Evolutionary conservation across 2,797 vertebrate genomes (phyloP).

Genomic region (Lepus oiostolus): DNA sequence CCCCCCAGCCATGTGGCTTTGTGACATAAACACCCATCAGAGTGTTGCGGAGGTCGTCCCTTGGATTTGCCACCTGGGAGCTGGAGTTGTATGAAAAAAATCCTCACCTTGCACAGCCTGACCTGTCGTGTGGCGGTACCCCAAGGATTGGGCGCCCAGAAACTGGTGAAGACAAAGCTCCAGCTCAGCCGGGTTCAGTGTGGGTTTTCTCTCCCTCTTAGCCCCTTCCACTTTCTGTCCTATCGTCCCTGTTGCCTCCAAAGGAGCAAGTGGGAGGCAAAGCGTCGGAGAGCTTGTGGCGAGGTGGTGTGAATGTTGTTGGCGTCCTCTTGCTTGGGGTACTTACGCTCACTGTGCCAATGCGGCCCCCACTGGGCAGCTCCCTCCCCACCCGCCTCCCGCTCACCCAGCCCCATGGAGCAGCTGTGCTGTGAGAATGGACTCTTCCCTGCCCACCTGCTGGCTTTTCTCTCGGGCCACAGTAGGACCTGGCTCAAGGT

Average conservation of each 20-base stretch:
- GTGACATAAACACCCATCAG: slow-evolving; percentile 71
- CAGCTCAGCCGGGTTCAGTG: neutral
- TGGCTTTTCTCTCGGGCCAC: slow-evolving; percentile 60
- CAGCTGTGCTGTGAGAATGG: neutral
- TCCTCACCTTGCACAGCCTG: neutral
- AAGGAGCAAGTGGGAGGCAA: neutral
- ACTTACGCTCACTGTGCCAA: neutral
- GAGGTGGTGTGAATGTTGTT: neutral
- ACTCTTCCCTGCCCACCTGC: neutral
- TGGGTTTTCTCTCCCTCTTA: neutral
- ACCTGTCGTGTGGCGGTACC: neutral
- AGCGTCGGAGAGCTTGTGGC: neutral
- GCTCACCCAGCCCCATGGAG: neutral
- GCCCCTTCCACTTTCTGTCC: neutral
- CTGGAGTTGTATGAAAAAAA: slow-evolving; percentile 29
- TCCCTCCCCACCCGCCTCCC: neutral
- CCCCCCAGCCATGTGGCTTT: slow-evolving; percentile 54
- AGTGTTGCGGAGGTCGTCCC: neutral
- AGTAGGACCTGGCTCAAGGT: slow-evolving; percentile 25
- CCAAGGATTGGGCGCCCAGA: slow-evolving; percentile 9
- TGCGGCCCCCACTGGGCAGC: neutral
- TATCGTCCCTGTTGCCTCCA: neutral
- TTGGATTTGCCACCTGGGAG: neutral
- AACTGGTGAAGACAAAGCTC: slow-evolving; percentile 46
- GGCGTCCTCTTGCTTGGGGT: neutral